Conservation (phyloP, 35 echinoderm and acorn worm genomes). For the Strongylocentrotus purpuratus region DNA sequence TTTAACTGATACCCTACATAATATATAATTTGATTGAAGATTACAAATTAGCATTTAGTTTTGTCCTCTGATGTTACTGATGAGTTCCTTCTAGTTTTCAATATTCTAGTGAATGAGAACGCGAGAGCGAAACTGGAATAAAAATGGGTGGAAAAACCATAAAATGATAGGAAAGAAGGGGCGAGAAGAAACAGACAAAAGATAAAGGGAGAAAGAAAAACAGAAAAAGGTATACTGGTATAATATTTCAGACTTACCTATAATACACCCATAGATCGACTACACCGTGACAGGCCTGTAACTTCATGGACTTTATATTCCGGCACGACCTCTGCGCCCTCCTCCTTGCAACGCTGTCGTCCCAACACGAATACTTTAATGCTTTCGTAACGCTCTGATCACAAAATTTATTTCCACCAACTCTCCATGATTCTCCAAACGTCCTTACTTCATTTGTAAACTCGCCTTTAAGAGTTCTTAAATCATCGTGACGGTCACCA, state of each 20-base stretch:
- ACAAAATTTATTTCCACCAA: conserved; percentile 71
- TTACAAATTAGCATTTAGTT: too few relatives aligned
- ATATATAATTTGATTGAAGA: too few relatives aligned
- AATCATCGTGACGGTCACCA: conserved; percentile 75
- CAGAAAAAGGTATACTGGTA: background rate
- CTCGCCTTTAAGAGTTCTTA: conserved; percentile 60
- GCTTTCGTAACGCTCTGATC: conserved; percentile 50
- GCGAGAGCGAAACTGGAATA: too few relatives aligned
- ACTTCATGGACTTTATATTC: conserved; percentile 65
- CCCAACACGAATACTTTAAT: conserved; percentile 56
- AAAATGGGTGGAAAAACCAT: too few relatives aligned
- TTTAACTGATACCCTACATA: too few relatives aligned
- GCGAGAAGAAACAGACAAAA: background rate
- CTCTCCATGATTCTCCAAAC: conserved; percentile 81
- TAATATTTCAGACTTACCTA: conserved; percentile 55
- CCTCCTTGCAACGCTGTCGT: conserved; percentile 52
- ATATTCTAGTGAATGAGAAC: too few relatives aligned
- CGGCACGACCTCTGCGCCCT: conserved; percentile 69
- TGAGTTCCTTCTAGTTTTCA: too few relatives aligned
- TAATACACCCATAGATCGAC: conserved; percentile 85
- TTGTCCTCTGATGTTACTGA: too few relatives aligned
- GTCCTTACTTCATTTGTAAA: conserved; percentile 59
- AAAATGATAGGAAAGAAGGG: too few relatives aligned
- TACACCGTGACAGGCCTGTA: conserved; percentile 66
- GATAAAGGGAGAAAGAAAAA: background rate